A percentile compares a stretch with the other conserved stretches of the same genome.
Conservation (phyloP, 2,797 vertebrate species). For the Sparus aurata region DNA sequence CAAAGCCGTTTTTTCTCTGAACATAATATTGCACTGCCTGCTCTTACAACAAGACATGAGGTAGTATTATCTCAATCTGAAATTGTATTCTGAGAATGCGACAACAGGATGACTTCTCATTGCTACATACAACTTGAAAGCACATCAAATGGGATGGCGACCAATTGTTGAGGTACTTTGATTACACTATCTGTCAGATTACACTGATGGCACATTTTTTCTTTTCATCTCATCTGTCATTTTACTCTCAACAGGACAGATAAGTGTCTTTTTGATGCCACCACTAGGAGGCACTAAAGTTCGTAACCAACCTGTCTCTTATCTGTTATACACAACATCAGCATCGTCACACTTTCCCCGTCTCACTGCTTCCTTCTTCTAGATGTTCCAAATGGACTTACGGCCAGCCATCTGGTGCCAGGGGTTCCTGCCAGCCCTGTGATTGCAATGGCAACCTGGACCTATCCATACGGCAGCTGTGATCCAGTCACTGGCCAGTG, state of each 20-base stretch:
- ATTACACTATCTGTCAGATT: background rate
- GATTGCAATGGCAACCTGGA: constrained; percentile 94
- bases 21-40: background rate
- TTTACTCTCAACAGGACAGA: background rate
- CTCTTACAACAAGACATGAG: constrained; percentile 18
- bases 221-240: background rate
- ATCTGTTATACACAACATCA: background rate
- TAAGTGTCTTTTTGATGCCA: background rate
- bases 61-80: constrained; percentile 2
- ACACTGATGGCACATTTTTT: background rate
- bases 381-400: constrained; percentile 95
- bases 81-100: background rate
- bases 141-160: constrained; percentile 5
- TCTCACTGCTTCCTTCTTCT: constrained; percentile 50
- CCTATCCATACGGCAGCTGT: constrained; percentile 90
- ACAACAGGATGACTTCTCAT: constrained; percentile 19
- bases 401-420: constrained; percentile 88
- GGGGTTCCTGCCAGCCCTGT: constrained; percentile 93
- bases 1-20: constrained; percentile 19
- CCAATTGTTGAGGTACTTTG: background rate
- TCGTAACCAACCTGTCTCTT: background rate
- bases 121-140: constrained; percentile 21
- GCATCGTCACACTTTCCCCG: background rate
- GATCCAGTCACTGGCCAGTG: constrained; percentile 94
- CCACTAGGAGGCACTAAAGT: background rate